Base-by-base conservation (phyloP, 2,888 invertebrate genomes). In the Philereme vetulata region DNA sequence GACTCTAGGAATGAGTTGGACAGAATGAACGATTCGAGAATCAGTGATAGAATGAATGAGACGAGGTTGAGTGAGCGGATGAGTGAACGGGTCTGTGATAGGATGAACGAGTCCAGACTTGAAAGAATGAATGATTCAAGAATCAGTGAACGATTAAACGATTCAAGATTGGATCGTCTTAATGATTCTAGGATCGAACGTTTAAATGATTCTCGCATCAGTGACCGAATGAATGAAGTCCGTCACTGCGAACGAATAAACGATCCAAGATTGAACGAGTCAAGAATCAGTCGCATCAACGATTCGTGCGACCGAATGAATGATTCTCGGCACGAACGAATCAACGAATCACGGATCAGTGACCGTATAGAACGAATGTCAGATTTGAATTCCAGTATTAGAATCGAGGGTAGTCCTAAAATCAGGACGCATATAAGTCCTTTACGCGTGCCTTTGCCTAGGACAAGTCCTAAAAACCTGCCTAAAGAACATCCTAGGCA, bases 341-440 rank as follows among this genome's bases (percentile, higher is more conserved):
- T 75, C 49, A 76, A 72, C 34, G 77, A 77, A 4, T 62, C 71
- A 0, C 61, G 67, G 48, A 34, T 60, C 10, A 56, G 49, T 9
- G 78, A 77, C 53, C 66, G 75, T 4, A 63, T 76, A 4, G 82
- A 86, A 55, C 76, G 84, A 66, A 77, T 85, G 82, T 78, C 81
- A 0, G 90, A 90, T 32, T 55, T 87, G 32, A 90, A 90, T 51
- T 83, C 88, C 0, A 90, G 90, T 53, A 76, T 86, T n/a, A 76
- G 87, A 64, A 76, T 83, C 32, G 90, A 90, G 45, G 84, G 84
- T 6, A 89, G 89, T 73, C 90, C 90, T 0, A 88, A 86, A 77
- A 81, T 83, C 66, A 76, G 87, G 1, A 62, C 82, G 0, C 87
- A 86, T 49, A 82, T 87, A 32, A 86, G 85, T 49, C 90, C 90